Evolutionary conservation across 2,113 vertebrate genomes (phyloP), one percentile per base, ranked within the genome.

Genomic region (Trogon surrucura): DNA sequence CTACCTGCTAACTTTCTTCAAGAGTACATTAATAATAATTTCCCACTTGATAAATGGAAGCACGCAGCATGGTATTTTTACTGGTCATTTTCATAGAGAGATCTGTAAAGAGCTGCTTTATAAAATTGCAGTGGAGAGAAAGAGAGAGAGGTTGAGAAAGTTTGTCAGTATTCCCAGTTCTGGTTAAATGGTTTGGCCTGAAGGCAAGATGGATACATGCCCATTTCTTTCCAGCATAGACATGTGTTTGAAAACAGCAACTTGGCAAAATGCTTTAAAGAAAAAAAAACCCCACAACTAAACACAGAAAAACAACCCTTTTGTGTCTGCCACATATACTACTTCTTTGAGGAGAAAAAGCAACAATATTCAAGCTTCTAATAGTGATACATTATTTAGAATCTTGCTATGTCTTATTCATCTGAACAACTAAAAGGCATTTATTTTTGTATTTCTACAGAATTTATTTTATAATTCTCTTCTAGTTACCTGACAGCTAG

Each of bases 121-220:
- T 61, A 44, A 73, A 73, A 54, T 32, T 57, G 29, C 32, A 13
- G 26, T 66, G 65, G 34, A 56, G 48, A 88, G 69, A 41, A 41
- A 79, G 51, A 81, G 61, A 83, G 48, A 72, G n/a, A 62, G 54
- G 23, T 50, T 81, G 88, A 69, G 91, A 85, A 95, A 89, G 65
- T 93, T 93, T 96, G 96, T 92, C 95, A 54, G 80, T 86, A 81
- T 94, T 95, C 95, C 95, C 95, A 94, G 95, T 61, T 91, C 96
- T 89, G 83, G 92, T 79, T 93, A 96, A 94, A 97, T 87, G 73
- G 85, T 34, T 94, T 96, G 95, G 96, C 95, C 69, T 60, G 73
- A 88, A 88, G 57, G 91, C 88, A 81, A 72, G 61, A 91, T 93
- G 95, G 92, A 96, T 50, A 32, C 22, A 13, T 75, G 95, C 96